Percentiles rank a stretch among this genome's conserved stretches.
Conservation (phyloP, 2,888 invertebrate genomes). For the Rhingia campestris region DNA sequence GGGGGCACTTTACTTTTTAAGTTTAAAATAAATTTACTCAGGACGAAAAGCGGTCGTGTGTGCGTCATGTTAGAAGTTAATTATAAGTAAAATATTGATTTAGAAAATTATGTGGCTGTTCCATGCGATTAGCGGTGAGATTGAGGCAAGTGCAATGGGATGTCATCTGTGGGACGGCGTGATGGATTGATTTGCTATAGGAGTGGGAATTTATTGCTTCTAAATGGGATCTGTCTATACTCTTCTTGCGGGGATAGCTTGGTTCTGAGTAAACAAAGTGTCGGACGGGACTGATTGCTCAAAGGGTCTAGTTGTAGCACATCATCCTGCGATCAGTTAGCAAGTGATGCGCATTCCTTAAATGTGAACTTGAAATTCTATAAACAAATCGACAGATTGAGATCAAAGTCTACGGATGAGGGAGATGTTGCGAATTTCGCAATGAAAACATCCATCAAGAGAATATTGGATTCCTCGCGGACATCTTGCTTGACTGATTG, state of each 20-base stretch:
- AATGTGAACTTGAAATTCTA: slow-evolving; percentile 36
- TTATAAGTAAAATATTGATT: slow-evolving; percentile 83
- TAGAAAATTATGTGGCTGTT: slow-evolving; percentile 76
- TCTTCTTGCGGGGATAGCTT: slow-evolving; percentile 9
- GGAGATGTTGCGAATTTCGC: slow-evolving; percentile 28
- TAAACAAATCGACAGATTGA: slow-evolving; percentile 36
- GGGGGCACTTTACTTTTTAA: slow-evolving; percentile 61
- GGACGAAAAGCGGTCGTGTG: slow-evolving; percentile 75
- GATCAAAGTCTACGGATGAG: slow-evolving; percentile 43
- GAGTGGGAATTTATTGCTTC: slow-evolving; percentile 24
- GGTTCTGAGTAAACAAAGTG: slow-evolving; percentile 42
- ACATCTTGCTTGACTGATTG: slow-evolving; percentile 16
- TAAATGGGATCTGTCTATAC: slow-evolving; percentile 26
- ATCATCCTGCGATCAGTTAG: slow-evolving; percentile 12
- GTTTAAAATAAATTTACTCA: slow-evolving; percentile 73
- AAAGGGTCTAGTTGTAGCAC: slow-evolving; percentile 18
- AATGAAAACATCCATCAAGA: slow-evolving; percentile 62
- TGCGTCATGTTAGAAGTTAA: slow-evolving; percentile 80
- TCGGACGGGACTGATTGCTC: slow-evolving; percentile 37
- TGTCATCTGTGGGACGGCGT: slow-evolving; percentile 34
- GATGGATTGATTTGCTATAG: slow-evolving; percentile 33
- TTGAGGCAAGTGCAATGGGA: slow-evolving; percentile 60
- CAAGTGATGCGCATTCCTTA: slow-evolving; percentile 33
- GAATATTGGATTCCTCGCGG: slow-evolving; percentile 18
- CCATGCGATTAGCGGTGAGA: slow-evolving; percentile 47